Evolutionary conservation across 1,140 invertebrate species (phyloP), one percentile per base, ranked within the genome.

Genomic region (Varroa destructor): DNA sequence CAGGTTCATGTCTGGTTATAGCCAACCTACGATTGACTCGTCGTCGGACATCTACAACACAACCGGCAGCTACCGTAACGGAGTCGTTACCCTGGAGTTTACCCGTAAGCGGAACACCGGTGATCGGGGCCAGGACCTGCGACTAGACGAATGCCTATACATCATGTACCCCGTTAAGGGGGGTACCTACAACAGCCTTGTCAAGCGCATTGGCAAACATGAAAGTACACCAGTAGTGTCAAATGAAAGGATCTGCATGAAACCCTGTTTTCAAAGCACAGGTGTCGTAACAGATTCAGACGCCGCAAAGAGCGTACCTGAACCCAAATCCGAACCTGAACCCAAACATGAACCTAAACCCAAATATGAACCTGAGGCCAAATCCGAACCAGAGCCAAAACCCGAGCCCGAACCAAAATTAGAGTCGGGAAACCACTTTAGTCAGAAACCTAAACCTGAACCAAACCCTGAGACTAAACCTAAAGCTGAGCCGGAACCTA

Each of bases 111-210:
- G 78, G 0, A 71, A 73, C 8, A 81, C 80, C 4, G 75, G 74
- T 1, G 81, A 81, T 74, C 51, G 36, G 40, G 37, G 71, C 40
- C 70, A 74, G 36, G 78, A 79, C 56, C 72, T 74, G n/a, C 73
- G 75, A 43, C 80, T 79, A 54, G 64, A 61, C 46, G 75, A 77
- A 61, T 79, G 78, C 72, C 75, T 76, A 56, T 73, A 78, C 57
- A 77, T 79, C 71, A 57, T 79, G 14, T 79, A 78, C 73, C 78
- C 78, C 6, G 77, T 80, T n/a, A 71, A 72, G 37, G 78, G 79
- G 40, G 79, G 79, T 56, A 51, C 73, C 4, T 72, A 73, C 46
- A 73, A 74, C 61, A 43, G 51, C n/a, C 14, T 55, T 37, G 71
- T 64, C 25, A 75, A 73, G 37, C 72, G 51, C 46, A 76, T 80